Evolutionary conservation across 1,140 invertebrate species (phyloP).

Genomic region (Rhopalosiphum padi): DNA sequence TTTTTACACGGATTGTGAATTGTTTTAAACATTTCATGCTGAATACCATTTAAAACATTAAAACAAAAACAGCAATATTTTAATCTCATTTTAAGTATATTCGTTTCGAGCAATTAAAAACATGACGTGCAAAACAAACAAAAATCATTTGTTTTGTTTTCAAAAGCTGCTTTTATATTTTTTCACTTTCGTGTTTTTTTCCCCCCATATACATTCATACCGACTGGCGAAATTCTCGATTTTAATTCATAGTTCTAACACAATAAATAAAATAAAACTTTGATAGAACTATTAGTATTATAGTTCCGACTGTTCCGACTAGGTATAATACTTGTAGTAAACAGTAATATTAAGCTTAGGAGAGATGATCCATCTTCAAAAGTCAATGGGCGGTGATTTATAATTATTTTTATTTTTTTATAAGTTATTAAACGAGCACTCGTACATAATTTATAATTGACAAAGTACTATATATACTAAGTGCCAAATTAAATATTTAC

Average conservation of each 20-base stretch:
- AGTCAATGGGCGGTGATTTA: too few species aligned
- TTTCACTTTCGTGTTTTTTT: not conserved
- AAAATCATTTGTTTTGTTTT: not conserved
- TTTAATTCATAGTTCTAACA: not conserved
- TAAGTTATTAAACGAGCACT: too few species aligned
- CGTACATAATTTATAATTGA: too few species aligned
- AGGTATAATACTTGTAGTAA: too few species aligned
- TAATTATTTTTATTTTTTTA: too few species aligned
- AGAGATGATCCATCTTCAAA: too few species aligned
- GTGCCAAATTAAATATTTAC: too few species aligned
- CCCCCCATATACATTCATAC: not conserved
- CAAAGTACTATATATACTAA: too few species aligned
- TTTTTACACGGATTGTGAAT: not conserved
- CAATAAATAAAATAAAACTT: not conserved
- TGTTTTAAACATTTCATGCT: not conserved
- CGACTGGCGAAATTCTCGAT: not conserved
- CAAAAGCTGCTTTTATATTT: not conserved
- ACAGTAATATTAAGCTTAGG: too few species aligned
- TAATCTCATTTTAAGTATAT: not conserved
- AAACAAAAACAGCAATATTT: not conserved
- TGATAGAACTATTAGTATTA: not conserved
- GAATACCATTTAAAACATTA: not conserved
- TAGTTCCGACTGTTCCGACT: too few species aligned
- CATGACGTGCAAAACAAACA: not conserved
- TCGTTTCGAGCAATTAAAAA: not conserved